Evolutionary conservation across 1,140 invertebrate species (phyloP), one percentile per base, ranked within the genome.

Genomic region (Copidosoma floridanum): DNA sequence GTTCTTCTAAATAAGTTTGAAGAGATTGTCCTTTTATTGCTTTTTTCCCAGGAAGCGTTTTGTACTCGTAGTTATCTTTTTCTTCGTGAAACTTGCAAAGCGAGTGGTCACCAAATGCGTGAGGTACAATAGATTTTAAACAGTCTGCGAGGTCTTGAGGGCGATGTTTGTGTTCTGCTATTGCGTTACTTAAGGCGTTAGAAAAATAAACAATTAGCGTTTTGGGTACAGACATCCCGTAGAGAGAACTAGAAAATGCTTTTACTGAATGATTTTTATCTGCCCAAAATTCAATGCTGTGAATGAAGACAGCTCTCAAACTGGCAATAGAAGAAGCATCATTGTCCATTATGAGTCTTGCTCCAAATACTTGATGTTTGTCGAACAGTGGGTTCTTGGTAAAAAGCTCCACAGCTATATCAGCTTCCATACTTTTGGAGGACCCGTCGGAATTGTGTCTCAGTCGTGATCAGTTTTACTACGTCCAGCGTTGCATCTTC

Each of bases 81-180:
- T 58, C 50, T 37, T 66, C 29, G 16, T 57, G 29, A 35, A 50
- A 68, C 8, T 40, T 29, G 43, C 67, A 68, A n/a, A 62, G 54
- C 1, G 12, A 12, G 26, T 68, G 62, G 6, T 68, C 59, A 14
- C 56, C 67, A 43, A 68, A 68, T 1, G 62, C 62, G 46, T 68
- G 66, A 7, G 63, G 63, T 14, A 68, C 53, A 3, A 68, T 55
- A 44, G 54, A 54, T n/a, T n/a, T n/a, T n/a, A n/a, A n/a, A n/a
- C n/a, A n/a, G n/a, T n/a, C n/a, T n/a, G n/a, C n/a, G n/a, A 46
- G 41, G 26, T 20, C 46, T 16, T 61, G 56, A 2, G 57, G 46
- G n/a, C 63, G 20, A 27, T 46, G 20, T 29, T 67, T 62, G 35
- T 63, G 57, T 46, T 29, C 41, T 51, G 52, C 21, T 18, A 64